Base-by-base conservation (phyloP, 2,888 invertebrate species). In the Coremacera marginata region DNA sequence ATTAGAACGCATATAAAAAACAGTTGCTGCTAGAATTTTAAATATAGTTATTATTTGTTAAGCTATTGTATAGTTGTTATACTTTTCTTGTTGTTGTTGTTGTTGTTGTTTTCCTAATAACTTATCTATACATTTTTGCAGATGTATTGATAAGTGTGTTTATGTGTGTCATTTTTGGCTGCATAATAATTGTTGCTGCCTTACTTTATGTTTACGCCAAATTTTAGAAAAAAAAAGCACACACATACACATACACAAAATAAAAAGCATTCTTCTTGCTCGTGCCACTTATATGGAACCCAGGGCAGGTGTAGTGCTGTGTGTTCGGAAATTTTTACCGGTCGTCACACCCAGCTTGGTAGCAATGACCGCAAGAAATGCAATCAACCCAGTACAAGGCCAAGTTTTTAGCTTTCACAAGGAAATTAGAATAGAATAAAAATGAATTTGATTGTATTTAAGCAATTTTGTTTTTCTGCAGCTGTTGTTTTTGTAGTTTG, bases 321-420 rank as follows among this genome's bases (percentile, higher is more conserved):
- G 14, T 44, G 3, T 11, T 7, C 27, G 60, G 25, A 4, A 27
- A 0, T 16, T n/a, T 51, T 68, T 68, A 68, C 68, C 68, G 68
- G 49, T 27, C 51, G 51, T 14, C 51, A 51, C 51, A 51, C 68
- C 68, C 51, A 4, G 60, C 60, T 27, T 25, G 27, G 60, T 60
- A 85, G 83, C 87, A 87, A 84, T 86, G 87, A 87, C 87, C 87
- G 87, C 86, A 83, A 84, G 83, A 86, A 85, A 85, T 87, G 87
- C 87, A 87, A 85, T 86, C 87, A 87, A 87, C 87, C 87, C 87
- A 86, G 84, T 85, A 83, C 86, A 87, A 87, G 87, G 87, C 86
- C 84, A 87, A 84, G 83, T 86, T 79, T 80, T 80, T 75, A 57
- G 70, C 67, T 27, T 44, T 77, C 63, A 52, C 62, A 34, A 37